phyloP scores from a whole-genome alignment of 2,113 vertebrate species.

The Nothocercus nigrocapillus region DNA sequence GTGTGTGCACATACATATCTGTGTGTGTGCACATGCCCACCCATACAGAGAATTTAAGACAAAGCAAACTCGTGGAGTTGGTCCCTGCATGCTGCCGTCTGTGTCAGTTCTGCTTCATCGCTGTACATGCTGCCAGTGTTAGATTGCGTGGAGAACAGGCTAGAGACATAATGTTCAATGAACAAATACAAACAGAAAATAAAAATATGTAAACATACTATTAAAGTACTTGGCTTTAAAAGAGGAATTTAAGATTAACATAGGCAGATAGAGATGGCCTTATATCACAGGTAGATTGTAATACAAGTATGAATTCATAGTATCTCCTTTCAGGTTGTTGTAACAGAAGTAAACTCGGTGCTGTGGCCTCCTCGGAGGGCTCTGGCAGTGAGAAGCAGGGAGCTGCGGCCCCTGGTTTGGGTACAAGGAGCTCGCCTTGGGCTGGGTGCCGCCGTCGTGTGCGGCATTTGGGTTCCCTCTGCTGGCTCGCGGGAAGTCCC shows the following conservation, averaged over 20 bases:
- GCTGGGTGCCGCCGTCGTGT: background rate
- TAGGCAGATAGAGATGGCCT: background rate
- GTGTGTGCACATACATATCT: too few relatives aligned
- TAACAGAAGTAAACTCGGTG: background rate
- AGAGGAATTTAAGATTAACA: background rate
- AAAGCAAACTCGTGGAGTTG: background rate
- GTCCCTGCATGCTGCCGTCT: background rate
- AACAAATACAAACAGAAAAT: background rate
- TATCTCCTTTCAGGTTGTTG: background rate
- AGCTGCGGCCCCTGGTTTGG: background rate
- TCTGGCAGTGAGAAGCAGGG: background rate
- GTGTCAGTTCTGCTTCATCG: background rate
- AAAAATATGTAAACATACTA: background rate
- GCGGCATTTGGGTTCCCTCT: constrained; percentile 41
- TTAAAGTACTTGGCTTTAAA: background rate
- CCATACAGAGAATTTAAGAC: background rate
- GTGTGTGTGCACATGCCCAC: too few relatives aligned
- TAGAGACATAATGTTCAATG: background rate
- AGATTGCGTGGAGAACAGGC: background rate
- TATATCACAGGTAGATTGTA: background rate
- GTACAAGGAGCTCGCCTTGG: fast-evolving
- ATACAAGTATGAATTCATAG: fast-evolving
- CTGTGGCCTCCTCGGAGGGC: background rate
- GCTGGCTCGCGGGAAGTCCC: background rate
- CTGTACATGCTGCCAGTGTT: background rate